A percentile compares a stretch with the other conserved stretches of the same genome.
Evolutionary conservation across 2,888 invertebrate genomes (phyloP).

Genomic region (Brenthis daphne): DNA sequence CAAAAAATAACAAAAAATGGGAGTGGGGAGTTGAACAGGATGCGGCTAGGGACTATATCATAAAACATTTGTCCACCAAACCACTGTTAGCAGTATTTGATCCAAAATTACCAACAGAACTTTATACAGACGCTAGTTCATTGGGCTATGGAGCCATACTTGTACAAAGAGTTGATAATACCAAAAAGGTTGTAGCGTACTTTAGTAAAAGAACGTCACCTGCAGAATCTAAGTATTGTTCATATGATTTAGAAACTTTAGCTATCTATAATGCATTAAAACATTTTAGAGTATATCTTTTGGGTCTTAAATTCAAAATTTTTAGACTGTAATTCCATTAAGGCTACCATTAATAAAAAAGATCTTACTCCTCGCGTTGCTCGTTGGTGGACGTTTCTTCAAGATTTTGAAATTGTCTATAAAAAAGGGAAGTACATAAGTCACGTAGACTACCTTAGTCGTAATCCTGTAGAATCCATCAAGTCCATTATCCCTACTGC

Average conservation of each 20-base stretch:
- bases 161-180: conserved; percentile 37
- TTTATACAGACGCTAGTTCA: conserved; percentile 43
- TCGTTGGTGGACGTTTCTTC: conserved; percentile 45
- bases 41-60: too few relatives aligned
- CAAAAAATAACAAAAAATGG: too few relatives aligned
- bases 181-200: conserved; percentile 23
- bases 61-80: too few relatives aligned
- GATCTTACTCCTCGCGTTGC: conserved; percentile 44
- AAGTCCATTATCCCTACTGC: too few relatives aligned
- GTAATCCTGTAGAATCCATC: conserved; percentile 34
- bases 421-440: conserved; percentile 41
- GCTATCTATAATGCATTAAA: conserved; percentile 42
- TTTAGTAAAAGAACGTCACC: conserved; percentile 43
- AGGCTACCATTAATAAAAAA: conserved; percentile 41
- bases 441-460: conserved; percentile 43
- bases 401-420: conserved; percentile 43
- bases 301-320: conserved; percentile 40
- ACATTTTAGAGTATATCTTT: conserved; percentile 42
- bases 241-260: conserved; percentile 45
- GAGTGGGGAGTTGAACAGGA: too few relatives aligned
- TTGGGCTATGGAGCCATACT: conserved; percentile 40
- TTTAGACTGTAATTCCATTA: conserved; percentile 45
- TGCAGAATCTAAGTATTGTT: conserved; percentile 41
- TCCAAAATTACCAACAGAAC: conserved; percentile 38
- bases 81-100: conserved; percentile 40